Evolutionary conservation across 2,113 vertebrate genomes (phyloP).

Genomic region (Cisticola juncidis): DNA sequence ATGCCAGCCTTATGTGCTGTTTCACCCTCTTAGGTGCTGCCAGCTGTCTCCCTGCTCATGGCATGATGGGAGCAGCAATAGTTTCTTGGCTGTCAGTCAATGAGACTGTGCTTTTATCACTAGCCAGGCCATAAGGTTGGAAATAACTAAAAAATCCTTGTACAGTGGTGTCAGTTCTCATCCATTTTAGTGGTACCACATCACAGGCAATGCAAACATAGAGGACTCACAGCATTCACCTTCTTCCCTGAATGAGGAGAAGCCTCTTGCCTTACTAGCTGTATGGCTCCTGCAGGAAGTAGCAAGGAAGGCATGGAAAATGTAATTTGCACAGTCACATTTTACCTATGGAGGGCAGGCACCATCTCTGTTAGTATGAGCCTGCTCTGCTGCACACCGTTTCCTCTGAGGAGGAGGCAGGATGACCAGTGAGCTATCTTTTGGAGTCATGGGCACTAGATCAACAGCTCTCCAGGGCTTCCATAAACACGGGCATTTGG

Average conservation of each 20-base stretch:
- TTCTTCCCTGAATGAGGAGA: not conserved
- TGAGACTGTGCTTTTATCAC: not conserved
- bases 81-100: not conserved
- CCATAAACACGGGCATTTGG: not conserved
- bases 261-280: not conserved
- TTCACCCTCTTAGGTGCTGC: not conserved
- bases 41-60: not conserved
- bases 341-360: not conserved
- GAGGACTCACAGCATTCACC: fast-evolving
- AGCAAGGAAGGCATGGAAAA: not conserved
- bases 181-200: not conserved
- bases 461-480: not conserved
- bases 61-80: not conserved
- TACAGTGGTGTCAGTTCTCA: not conserved
- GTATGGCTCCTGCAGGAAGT: not conserved
- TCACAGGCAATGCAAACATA: not conserved
- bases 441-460: not conserved
- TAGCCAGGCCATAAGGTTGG: not conserved
- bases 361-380: fast-evolving
- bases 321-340: not conserved
- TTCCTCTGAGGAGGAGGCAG: not conserved
- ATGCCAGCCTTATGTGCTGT: not conserved
- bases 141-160: not conserved
- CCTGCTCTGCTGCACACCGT: fast-evolving
- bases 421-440: not conserved